phyloP scores from a whole-genome alignment of 2,888 invertebrate genomes.

The Ophion ventricosus region DNA sequence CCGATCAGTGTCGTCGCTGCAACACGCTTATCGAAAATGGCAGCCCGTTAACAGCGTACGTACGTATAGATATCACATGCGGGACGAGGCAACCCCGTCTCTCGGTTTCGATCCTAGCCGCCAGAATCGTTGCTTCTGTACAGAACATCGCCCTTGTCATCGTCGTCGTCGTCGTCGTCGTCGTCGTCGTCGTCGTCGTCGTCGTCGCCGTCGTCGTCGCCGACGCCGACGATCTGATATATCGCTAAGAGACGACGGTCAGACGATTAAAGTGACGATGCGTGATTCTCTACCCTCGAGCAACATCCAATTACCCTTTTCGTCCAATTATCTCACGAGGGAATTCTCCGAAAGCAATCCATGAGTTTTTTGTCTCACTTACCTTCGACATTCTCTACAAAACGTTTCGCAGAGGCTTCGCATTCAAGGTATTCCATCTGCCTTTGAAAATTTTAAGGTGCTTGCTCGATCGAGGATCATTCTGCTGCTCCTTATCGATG shows the following conservation, averaged over 20 bases:
- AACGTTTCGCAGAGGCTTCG: not conserved
- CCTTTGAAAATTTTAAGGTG: not conserved
- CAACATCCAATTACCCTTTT: constrained; percentile 60
- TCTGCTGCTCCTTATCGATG: no score
- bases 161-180: constrained; percentile 21
- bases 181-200: constrained; percentile 26
- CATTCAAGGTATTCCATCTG: not conserved
- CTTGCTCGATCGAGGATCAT: no score
- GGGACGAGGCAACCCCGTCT: constrained; percentile 42
- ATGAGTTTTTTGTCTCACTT: constrained; percentile 33
- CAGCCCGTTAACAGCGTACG: constrained; percentile 80
- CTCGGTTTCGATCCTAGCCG: constrained; percentile 39
- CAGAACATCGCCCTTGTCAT: constrained; percentile 61
- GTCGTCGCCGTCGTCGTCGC: constrained; percentile 50
- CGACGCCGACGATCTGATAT: constrained; percentile 59
- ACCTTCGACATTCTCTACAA: not conserved
- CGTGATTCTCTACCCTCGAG: constrained; percentile 63
- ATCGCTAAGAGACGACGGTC: constrained; percentile 66
- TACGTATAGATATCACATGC: constrained; percentile 68
- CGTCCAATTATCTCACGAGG: constrained; percentile 59
- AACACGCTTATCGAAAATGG: constrained; percentile 81
- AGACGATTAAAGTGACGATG: constrained; percentile 71
- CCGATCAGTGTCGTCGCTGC: constrained; percentile 81
- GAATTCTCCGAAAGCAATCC: constrained; percentile 19
- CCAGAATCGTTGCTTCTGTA: constrained; percentile 64